phyloP scores from a whole-genome alignment of 1,140 invertebrate genomes.

The Drosophila baimaii region DNA sequence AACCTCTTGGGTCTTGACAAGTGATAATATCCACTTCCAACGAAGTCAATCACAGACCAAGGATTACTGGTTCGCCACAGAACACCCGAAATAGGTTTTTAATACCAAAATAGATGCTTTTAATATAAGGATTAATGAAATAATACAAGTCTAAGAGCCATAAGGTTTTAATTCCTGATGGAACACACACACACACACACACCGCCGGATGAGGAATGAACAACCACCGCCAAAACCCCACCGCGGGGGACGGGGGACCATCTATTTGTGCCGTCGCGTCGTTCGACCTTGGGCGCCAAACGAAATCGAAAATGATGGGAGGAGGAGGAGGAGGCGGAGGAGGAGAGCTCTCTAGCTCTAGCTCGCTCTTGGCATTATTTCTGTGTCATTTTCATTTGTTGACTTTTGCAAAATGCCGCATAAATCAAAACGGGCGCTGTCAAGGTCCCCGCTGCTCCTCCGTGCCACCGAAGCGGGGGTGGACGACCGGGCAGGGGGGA shows the following conservation, averaged over 20 bases:
- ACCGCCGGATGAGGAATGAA: background rate
- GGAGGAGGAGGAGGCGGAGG: background rate
- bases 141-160: background rate
- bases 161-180: conserved; percentile 2
- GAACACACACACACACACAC: background rate
- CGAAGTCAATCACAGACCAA: too few species aligned
- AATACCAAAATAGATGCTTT: background rate
- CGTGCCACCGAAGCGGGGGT: background rate
- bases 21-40: too few species aligned
- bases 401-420: conserved; percentile 76
- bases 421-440: conserved; percentile 70
- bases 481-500: too few species aligned
- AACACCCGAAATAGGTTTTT: background rate
- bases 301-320: conserved; percentile 31
- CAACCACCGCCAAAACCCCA: background rate
- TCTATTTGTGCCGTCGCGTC: conserved; percentile 14
- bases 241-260: conserved; percentile 1
- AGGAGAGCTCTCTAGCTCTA: background rate
- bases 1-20: too few species aligned
- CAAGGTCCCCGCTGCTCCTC: conserved; percentile 29
- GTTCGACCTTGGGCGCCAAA: conserved; percentile 27
- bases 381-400: conserved; percentile 78
- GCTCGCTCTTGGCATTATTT: conserved; percentile 48
- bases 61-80: too few species aligned
- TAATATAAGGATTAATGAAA: background rate